Percentiles rank a stretch among this genome's conserved stretches.
These are phyloP conservation scores for Ditula angustiorana DNA, from an alignment of 2,888 invertebrate genomes.

Conservation along the genomic window DNA sequence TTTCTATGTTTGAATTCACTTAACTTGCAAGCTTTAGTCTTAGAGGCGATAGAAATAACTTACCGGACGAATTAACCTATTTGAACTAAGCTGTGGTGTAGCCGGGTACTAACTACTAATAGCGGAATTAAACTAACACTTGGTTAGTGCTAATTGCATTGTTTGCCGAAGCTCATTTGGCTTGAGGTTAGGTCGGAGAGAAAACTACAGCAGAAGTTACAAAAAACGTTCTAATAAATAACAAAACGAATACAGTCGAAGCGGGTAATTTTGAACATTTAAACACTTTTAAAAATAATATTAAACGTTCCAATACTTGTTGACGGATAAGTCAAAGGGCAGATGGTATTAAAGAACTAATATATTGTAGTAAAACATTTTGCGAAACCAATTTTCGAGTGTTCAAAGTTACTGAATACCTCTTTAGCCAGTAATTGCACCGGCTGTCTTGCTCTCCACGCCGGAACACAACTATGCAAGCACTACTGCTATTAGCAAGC, in stretches of 20 bases:
- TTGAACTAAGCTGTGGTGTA: background rate
- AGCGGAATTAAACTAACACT: slow-evolving; percentile 34
- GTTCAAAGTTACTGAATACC: too few relatives aligned
- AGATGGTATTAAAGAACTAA: too few relatives aligned
- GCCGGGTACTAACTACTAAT: slow-evolving; percentile 29
- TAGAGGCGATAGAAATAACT: background rate
- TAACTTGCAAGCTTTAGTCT: background rate
- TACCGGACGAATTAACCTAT: slow-evolving; percentile 8
- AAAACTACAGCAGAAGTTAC: slow-evolving; percentile 16
- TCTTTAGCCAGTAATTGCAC: too few relatives aligned
- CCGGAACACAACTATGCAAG: too few relatives aligned
- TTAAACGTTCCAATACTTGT: too few relatives aligned
- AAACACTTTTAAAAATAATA: too few relatives aligned
- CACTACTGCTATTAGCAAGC: too few relatives aligned
- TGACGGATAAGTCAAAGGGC: too few relatives aligned
- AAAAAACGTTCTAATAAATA: background rate
- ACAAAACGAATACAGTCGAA: too few relatives aligned
- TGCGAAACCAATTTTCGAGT: too few relatives aligned
- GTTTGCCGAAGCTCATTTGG: slow-evolving; percentile 34
- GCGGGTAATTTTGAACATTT: background rate
- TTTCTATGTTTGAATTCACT: background rate
- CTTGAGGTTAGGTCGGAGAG: slow-evolving; percentile 13
- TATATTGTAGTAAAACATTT: too few relatives aligned
- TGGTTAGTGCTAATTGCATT: slow-evolving; percentile 38
- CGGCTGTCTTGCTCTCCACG: too few relatives aligned